Conservation (phyloP, 1,140 invertebrate species). For the Lordiphosa collinella region DNA sequence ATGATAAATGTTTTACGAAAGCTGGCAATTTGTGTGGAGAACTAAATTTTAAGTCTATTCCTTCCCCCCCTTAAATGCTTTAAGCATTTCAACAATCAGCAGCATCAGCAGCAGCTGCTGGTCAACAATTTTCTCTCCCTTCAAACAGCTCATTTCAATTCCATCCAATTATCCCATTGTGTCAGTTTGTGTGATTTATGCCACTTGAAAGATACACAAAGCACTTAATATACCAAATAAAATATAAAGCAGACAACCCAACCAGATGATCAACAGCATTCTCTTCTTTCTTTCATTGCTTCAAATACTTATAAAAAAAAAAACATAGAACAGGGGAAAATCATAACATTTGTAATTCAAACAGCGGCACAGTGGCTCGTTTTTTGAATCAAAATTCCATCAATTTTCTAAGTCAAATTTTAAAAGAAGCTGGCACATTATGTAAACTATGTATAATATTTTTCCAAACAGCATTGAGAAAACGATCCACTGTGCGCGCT, state of each 20-base stretch:
- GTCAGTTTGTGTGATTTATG: constrained; percentile 67
- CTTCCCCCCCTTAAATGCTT: not conserved
- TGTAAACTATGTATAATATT: too few relatives aligned
- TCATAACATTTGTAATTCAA: too few relatives aligned
- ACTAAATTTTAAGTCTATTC: not conserved
- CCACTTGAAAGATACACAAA: constrained; percentile 64
- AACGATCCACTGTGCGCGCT: constrained; percentile 8
- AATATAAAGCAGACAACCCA: constrained; percentile 10
- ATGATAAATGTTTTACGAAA: constrained; percentile 50
- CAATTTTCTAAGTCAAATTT: too few relatives aligned
- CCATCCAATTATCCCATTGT: constrained; percentile 68
- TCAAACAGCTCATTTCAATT: constrained; percentile 64
- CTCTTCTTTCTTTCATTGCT: too few relatives aligned
- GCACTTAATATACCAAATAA: constrained; percentile 30
- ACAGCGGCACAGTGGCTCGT: too few relatives aligned
- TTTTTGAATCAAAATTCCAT: too few relatives aligned
- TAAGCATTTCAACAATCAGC: too few relatives aligned
- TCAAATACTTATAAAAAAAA: too few relatives aligned
- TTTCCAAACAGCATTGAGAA: too few relatives aligned
- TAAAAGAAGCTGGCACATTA: too few relatives aligned
- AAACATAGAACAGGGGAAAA: too few relatives aligned
- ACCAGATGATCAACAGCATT: too few relatives aligned
- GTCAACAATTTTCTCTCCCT: constrained; percentile 10
- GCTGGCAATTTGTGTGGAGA: constrained; percentile 25
- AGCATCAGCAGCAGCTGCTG: not conserved